Evolutionary conservation across 2,888 invertebrate species (phyloP), one percentile per base, ranked within the genome.

Genomic region (Timandra comae): DNA sequence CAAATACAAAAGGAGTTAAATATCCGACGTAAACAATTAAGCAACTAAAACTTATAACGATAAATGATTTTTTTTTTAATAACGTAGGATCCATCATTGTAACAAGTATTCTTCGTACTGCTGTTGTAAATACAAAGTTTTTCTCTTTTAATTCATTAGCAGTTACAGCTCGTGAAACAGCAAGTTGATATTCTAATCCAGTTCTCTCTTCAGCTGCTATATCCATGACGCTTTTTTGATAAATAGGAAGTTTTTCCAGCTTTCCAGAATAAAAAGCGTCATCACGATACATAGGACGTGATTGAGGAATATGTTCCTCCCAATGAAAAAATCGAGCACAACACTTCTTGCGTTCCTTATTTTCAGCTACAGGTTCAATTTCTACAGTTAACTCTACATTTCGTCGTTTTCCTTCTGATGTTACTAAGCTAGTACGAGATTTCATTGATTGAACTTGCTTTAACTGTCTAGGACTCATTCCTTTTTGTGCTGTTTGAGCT

Each of bases 161-260:
- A 7, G 79, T 70, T n/a, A 72, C 75, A 7, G 81, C 77, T 35
- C 84, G 67, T 11, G 84, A 74, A 22, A 85, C 82, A 12, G 82
- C 81, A 49, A 85, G 47, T 42, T 79, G 81, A 57, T 85, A 85
- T 53, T 85, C 82, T 9, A 84, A 56, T n/a, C 82, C 84, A 3
- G 81, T 80, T 59, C 64, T 72, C 1, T 45, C 43, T 35, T 66
- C 67, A 4, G 46, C 45, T n/a, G 52, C 24, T 3, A 63, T 55
- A 23, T 66, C 67, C 38, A 70, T 47, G 41, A 58, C 55, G 59
- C 77, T 82, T 63, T 81, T 84, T 53, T 77, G 69, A 44, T 84
- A 85, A 7, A 43, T 52, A 9, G 75, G 67, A 35, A 85, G 52
- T 4, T 67, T 60, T 45, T 74, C 60, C 30, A 85, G 28, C 35